These are phyloP conservation scores for Gila orcuttii DNA, from an alignment of 2,113 vertebrate species.

Conservation along the genomic window DNA sequence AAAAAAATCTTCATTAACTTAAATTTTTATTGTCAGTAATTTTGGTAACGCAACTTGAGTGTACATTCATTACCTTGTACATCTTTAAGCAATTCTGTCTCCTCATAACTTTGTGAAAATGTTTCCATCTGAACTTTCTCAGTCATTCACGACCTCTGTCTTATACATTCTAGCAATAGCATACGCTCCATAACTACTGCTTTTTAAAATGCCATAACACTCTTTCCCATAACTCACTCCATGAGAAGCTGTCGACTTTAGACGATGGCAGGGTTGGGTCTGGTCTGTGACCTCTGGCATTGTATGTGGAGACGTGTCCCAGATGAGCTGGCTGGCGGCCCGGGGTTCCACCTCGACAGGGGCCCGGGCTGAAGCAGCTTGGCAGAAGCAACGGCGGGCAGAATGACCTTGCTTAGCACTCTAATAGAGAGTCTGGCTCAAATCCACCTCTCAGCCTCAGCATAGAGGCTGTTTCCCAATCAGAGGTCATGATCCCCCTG, in stretches of 20 bases:
- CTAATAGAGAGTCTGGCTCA: conserved; percentile 78
- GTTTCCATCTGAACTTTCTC: not conserved
- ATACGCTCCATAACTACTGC: not conserved
- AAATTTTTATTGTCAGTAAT: not conserved
- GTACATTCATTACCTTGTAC: not conserved
- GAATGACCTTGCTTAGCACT: conserved; percentile 74
- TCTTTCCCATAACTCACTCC: conserved; percentile 21
- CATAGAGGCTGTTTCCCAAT: conserved; percentile 55
- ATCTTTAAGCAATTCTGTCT: not conserved
- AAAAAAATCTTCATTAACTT: not conserved
- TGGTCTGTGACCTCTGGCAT: conserved; percentile 74
- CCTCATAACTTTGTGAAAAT: not conserved
- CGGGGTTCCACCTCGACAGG: not conserved
- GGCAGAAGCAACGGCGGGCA: conserved; percentile 64
- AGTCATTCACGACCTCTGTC: not conserved
- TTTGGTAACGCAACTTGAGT: not conserved
- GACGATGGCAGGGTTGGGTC: conserved; percentile 71
- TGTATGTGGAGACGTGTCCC: conserved; percentile 71
- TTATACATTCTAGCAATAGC: not conserved
- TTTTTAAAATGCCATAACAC: conserved; percentile 26
- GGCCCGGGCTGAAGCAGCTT: conserved; percentile 65
- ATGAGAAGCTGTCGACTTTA: conserved; percentile 34
- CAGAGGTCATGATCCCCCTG: conserved; percentile 66
- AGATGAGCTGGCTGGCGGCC: conserved; percentile 70
- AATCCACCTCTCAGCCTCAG: conserved; percentile 71